Base-by-base conservation (phyloP, 2,797 vertebrate species). In the Sebastes minor region DNA sequence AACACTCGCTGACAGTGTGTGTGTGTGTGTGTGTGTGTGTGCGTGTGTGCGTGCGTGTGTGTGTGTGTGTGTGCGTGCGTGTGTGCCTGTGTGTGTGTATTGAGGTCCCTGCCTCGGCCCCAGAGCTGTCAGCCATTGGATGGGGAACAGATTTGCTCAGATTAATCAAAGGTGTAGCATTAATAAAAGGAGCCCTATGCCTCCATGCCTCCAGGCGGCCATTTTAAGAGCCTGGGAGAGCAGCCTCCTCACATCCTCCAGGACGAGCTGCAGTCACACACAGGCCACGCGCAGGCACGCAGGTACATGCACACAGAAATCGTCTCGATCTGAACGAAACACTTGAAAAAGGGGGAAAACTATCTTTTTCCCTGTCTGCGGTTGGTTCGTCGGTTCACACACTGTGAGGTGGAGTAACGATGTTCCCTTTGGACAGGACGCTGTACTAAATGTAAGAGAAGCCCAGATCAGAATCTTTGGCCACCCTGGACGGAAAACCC, bases 141-240 rank as follows among this genome's bases (percentile, higher is more conserved):
- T 93, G 92, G 91, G 92, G 94, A 94, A 91, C 95, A 96, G 94
- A 95, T 94, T 94, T 93, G 83, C 91, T 89, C 83, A 95, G 93
- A 95, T 96, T 95, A 96, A 96, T 96, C 93, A 95, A 95, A 95
- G 93, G 93, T 94, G 90, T 88, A 92, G 89, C 80, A 69, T 95
- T 95, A 95, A 95, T 95, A 94, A 94, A 89, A 84, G 72, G 88
- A 91, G 82, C 86, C 76, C 85, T 83, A 65, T 90, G 91, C 78
- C 84, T 87, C 79, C 69, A 65, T 89, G 89, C 81, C 89, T 87
- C 76, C 71, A 85, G 92, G 85, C 65, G 9, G 76, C 78, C 86
- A 90, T 93, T 93, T 94, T 87, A 91, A 89, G 88, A 88, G 83
- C 75, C 88, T 83, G 85, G 78, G 84, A 89, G 86, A 89, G 81